Evolutionary conservation across 2,797 vertebrate genomes (phyloP).

Genomic region (Hoplostethus mediterraneus): DNA sequence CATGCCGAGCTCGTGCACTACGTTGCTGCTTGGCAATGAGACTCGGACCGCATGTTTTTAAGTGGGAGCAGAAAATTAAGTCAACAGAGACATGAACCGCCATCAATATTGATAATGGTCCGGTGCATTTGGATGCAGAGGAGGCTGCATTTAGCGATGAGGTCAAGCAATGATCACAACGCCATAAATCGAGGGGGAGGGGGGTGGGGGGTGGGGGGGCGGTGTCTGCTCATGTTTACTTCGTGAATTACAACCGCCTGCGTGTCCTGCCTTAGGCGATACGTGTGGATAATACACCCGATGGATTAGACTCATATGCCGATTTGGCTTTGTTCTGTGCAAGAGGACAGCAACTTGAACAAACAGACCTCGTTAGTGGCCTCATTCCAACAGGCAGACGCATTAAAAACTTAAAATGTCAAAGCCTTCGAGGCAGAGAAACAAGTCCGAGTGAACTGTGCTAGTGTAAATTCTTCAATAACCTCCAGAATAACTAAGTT

Average conservation of each 20-base stretch:
- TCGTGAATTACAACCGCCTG: constrained; percentile 69
- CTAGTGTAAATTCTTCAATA: neutral
- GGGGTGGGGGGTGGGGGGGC: constrained; percentile 32
- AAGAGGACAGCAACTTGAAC: constrained; percentile 36
- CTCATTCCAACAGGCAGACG: constrained; percentile 32
- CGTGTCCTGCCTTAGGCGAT: constrained; percentile 51
- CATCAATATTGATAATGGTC: constrained; percentile 74
- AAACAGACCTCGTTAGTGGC: constrained; percentile 23
- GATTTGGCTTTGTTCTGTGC: constrained; percentile 33
- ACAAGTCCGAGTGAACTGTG: neutral
- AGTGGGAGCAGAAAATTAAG: constrained; percentile 69
- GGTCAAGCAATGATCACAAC: constrained; percentile 72
- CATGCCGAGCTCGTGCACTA: constrained; percentile 17
- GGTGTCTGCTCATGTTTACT: constrained; percentile 69
- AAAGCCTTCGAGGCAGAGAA: constrained; percentile 5
- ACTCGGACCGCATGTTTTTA: constrained; percentile 51
- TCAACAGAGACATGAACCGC: constrained; percentile 66
- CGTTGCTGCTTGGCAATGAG: constrained; percentile 27
- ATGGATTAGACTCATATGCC: constrained; percentile 64
- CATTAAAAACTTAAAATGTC: constrained; percentile 18
- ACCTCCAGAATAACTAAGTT: constrained; percentile 7
- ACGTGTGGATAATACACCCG: constrained; percentile 64
- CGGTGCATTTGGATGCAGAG: constrained; percentile 70
- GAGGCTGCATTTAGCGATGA: constrained; percentile 69
- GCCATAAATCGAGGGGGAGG: constrained; percentile 68